Evolutionary conservation across 2,888 invertebrate genomes (phyloP).

Genomic region (Epirrhoe tristata): DNA sequence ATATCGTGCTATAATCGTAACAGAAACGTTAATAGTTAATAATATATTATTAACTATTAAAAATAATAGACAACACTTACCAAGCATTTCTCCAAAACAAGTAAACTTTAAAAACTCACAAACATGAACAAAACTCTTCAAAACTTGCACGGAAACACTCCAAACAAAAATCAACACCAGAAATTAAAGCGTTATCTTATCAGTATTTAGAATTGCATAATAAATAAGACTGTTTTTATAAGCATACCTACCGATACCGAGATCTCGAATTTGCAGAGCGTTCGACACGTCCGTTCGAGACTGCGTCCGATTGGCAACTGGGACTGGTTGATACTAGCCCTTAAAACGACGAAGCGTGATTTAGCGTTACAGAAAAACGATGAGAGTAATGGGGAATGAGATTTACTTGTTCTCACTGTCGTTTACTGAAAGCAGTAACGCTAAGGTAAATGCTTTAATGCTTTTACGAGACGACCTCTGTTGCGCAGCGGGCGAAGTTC

Average conservation of each 20-base stretch:
- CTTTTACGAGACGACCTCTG: too few species aligned
- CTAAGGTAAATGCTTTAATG: too few species aligned
- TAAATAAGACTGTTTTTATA: not conserved
- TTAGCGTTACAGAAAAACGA: not conserved
- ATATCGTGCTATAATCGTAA: too few species aligned
- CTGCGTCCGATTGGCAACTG: not conserved
- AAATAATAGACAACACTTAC: not conserved
- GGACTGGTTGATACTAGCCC: not conserved
- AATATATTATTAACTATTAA: too few species aligned
- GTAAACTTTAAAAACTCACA: not conserved
- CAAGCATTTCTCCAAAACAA: not conserved
- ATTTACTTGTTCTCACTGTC: not conserved
- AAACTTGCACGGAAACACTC: not conserved
- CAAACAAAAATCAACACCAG: not conserved
- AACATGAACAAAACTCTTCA: not conserved
- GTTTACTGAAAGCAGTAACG: too few species aligned
- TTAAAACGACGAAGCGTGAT: not conserved
- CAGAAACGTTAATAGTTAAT: too few species aligned
- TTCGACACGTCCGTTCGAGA: not conserved
- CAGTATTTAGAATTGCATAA: not conserved
- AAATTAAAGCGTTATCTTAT: not conserved
- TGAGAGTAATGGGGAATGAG: not conserved
- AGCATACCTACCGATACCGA: not conserved
- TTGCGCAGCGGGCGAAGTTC: too few species aligned
- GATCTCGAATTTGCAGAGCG: not conserved